These are phyloP conservation scores for Papilio demoleus DNA, from an alignment of 2,888 invertebrate species.

Conservation along the genomic window DNA sequence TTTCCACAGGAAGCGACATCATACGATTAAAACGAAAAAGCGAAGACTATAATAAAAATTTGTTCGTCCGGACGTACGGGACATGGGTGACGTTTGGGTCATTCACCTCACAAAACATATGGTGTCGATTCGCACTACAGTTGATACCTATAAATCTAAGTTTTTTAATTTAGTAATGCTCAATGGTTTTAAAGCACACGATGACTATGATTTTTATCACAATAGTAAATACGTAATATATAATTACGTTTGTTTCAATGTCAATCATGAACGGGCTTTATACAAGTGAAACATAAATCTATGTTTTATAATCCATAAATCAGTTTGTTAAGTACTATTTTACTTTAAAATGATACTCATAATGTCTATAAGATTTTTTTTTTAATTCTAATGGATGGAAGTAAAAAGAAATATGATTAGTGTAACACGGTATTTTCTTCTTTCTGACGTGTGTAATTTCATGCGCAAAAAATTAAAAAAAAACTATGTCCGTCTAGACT, in stretches of 20 bases:
- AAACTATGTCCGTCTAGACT: too few relatives aligned
- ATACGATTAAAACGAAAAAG: not conserved
- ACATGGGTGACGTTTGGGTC: not conserved
- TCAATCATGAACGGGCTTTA: not conserved
- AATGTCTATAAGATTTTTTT: too few relatives aligned
- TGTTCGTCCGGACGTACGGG: slow-evolving; percentile 2
- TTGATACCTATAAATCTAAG: not conserved
- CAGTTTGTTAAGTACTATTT: not conserved
- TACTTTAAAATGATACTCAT: too few relatives aligned
- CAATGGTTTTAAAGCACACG: slow-evolving; percentile 1
- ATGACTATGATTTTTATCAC: slow-evolving; percentile 2
- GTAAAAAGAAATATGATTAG: too few relatives aligned
- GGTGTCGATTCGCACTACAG: not conserved
- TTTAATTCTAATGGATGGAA: too few relatives aligned
- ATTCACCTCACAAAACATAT: not conserved
- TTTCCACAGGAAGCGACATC: not conserved
- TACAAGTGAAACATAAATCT: slow-evolving; percentile 6
- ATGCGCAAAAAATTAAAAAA: too few relatives aligned
- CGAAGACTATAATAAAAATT: not conserved
- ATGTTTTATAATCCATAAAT: slow-evolving; percentile 10
- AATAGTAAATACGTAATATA: slow-evolving; percentile 14
- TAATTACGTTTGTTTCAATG: slow-evolving; percentile 7
- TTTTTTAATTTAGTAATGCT: not conserved
- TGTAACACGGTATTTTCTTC: too few relatives aligned
- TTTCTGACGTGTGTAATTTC: too few relatives aligned